Evolutionary conservation across 2,113 vertebrate genomes (phyloP), one percentile per base, ranked within the genome.

Genomic region (Opisthocomus hoazin): DNA sequence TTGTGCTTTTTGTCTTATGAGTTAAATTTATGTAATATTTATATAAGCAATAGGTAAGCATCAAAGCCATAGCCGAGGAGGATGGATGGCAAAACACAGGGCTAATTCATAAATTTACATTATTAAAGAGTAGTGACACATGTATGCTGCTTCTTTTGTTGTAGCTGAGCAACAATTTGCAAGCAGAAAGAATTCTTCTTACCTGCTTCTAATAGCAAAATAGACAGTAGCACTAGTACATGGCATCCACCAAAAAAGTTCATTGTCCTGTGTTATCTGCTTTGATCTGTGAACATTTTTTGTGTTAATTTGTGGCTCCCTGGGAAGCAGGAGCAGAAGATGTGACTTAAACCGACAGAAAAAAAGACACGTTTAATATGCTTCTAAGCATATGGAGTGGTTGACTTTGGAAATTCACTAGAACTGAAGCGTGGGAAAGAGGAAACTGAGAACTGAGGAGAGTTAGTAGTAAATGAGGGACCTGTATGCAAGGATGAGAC

Each of bases 11-110:
- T 82, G 36, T 61, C 64, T 90, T 89, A 34, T 14, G 24, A 92
- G 36, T 68, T 93, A 45, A 77, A 92, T 92, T 89, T 92, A 74
- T 78, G 45, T 90, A 87, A 90, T 79, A 82, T 92, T 93, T 95
- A 95, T 92, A 32, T 87, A 93, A 96, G 73, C 56, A 84, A 60
- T 30, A 87, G 85, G 74, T 78, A 92, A 89, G 34, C 48, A 84
- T 87, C 86, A 81, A 90, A 86, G 69, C 48, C 65, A 19, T 41
- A 87, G 46, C 60, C 0, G 0, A 86, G 43, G 63, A 90, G 56
- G 34, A 78, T 53, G 73, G 76, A 93, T 89, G 45, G 80, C 84
- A 87, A 93, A 97, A 60, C 69, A 81, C n/a, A 2, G 3, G 73
- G 24, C 65, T 92, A 84, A 61, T 50, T 94, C 73, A 92, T 94